Conservation (phyloP, 1,140 invertebrate species). For the Thaumatotibia leucotreta region DNA sequence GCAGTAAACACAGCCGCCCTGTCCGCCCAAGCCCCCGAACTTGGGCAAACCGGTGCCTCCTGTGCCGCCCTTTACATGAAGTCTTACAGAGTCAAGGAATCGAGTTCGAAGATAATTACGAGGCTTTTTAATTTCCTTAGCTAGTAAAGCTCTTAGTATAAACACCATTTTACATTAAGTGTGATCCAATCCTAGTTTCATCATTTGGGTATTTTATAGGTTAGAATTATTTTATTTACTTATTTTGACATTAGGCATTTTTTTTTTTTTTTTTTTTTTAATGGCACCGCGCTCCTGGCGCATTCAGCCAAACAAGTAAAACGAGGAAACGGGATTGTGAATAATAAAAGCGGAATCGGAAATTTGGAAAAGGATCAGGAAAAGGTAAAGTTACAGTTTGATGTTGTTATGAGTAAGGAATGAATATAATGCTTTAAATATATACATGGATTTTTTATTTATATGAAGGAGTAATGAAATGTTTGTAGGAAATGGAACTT, state of each 20-base stretch:
- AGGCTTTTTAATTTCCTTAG: slow-evolving; percentile 54
- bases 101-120: slow-evolving; percentile 60
- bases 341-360: too few relatives aligned
- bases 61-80: slow-evolving; percentile 85
- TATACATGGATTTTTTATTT: too few relatives aligned
- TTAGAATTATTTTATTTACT: neutral
- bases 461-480: too few relatives aligned
- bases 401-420: too few relatives aligned
- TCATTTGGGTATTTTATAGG: neutral
- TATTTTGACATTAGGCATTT: neutral
- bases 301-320: too few relatives aligned
- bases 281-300: too few relatives aligned
- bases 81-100: slow-evolving; percentile 85
- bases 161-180: slow-evolving; percentile 47
- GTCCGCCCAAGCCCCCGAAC: slow-evolving; percentile 90
- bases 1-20: slow-evolving; percentile 89
- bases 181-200: neutral
- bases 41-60: slow-evolving; percentile 85
- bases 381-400: too few relatives aligned
- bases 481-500: too few relatives aligned
- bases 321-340: too few relatives aligned
- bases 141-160: slow-evolving; percentile 40
- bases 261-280: too few relatives aligned
- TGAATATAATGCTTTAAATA: too few relatives aligned
- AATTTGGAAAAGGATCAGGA: too few relatives aligned